A percentile compares a stretch with the other conserved stretches of the same genome.
phyloP scores from a whole-genome alignment of 2,113 vertebrate genomes.

The Cettia cetti region DNA sequence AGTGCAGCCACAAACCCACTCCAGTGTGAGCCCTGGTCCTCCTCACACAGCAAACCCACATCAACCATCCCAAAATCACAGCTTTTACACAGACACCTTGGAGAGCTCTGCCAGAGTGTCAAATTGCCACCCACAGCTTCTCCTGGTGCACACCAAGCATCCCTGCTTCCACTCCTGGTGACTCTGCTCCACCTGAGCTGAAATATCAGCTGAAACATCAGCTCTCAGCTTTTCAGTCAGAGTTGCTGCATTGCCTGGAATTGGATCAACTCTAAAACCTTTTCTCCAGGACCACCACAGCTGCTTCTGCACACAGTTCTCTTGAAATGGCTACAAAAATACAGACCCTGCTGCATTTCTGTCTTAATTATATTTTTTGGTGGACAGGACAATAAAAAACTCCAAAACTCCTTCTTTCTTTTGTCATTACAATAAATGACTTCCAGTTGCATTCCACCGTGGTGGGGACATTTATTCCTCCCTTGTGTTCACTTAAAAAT shows the following conservation, averaged over 20 bases:
- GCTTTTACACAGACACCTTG: neutral
- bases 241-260: neutral
- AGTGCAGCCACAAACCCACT: neutral
- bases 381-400: neutral
- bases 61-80: accelerated
- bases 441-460: neutral
- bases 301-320: neutral
- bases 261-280: neutral
- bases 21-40: neutral
- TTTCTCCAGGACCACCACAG: neutral
- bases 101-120: neutral
- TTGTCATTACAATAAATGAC: neutral
- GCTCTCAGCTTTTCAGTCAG: neutral
- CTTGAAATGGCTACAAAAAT: neutral
- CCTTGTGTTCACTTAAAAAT: neutral
- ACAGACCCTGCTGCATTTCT: neutral
- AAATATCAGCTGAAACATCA: neutral
- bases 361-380: neutral
- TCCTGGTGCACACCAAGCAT: accelerated
- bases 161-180: neutral
- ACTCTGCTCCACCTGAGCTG: neutral
- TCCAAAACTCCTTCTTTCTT: accelerated
- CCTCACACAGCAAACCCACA: accelerated
- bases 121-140: neutral
- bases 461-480: neutral